These are phyloP conservation scores for Hystrix brachyura DNA, from an alignment of 2,113 vertebrate genomes.

Conservation along the genomic window DNA sequence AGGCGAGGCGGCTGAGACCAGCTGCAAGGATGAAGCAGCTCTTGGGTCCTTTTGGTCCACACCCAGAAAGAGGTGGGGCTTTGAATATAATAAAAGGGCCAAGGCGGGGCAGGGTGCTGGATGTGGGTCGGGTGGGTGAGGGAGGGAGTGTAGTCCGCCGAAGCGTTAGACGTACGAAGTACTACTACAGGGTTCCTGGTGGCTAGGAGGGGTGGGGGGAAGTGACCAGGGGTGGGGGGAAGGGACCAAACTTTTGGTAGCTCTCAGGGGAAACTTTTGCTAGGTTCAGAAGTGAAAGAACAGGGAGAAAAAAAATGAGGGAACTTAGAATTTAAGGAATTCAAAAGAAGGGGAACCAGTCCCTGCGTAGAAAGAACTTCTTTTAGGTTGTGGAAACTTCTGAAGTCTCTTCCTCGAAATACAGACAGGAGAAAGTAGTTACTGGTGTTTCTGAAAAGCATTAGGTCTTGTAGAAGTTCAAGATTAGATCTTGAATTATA, in stretches of 20 bases:
- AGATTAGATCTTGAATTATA: background rate
- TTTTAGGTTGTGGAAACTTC: background rate
- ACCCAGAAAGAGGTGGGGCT: background rate
- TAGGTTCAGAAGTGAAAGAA: conserved; percentile 17
- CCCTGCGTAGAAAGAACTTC: background rate
- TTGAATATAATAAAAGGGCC: background rate
- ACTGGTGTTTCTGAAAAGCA: background rate
- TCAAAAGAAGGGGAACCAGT: background rate
- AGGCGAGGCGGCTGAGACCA: background rate
- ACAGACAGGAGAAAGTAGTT: background rate
- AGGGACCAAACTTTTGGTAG: background rate
- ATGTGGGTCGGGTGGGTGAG: rapidly evolving
- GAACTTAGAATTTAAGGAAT: background rate
- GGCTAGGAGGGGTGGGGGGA: background rate
- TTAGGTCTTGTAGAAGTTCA: background rate
- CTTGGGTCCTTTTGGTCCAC: background rate
- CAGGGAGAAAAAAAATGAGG: background rate
- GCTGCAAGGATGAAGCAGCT: background rate
- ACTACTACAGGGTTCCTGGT: background rate
- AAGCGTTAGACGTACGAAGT: rapidly evolving
- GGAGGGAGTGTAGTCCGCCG: rapidly evolving
- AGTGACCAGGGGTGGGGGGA: background rate
- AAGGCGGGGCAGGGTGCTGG: rapidly evolving
- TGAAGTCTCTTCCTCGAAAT: background rate
- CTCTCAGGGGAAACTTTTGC: background rate